Percentiles rank a stretch among this genome's conserved stretches.
Conservation (phyloP, 2,888 invertebrate genomes). For the Dermolepida albohirtum region DNA sequence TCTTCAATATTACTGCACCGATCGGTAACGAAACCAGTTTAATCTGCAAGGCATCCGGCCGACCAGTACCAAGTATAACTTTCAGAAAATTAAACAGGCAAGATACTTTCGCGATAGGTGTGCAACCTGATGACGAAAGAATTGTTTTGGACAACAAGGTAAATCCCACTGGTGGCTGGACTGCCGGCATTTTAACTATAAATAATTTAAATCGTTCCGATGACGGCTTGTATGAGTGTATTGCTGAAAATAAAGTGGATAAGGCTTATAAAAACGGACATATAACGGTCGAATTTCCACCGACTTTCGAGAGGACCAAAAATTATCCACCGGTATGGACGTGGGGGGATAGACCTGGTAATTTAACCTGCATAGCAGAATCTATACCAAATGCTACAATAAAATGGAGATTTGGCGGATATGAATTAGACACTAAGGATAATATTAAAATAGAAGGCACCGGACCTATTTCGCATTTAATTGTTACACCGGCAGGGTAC, state of each 20-base stretch:
- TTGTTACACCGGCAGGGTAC: slow-evolving; percentile 71
- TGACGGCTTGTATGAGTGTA: slow-evolving; percentile 90
- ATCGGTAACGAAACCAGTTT: slow-evolving; percentile 74
- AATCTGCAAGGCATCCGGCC: slow-evolving; percentile 82
- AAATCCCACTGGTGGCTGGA: slow-evolving; percentile 70
- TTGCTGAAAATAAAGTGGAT: slow-evolving; percentile 83
- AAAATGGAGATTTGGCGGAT: slow-evolving; percentile 76
- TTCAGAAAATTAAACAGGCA: slow-evolving; percentile 80
- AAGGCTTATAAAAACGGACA: slow-evolving; percentile 81
- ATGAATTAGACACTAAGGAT: slow-evolving; percentile 64
- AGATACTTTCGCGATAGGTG: slow-evolving; percentile 72
- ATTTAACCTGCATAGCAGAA: slow-evolving; percentile 89
- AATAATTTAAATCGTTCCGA: slow-evolving; percentile 75
- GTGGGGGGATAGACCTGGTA: slow-evolving; percentile 84
- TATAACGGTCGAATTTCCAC: slow-evolving; percentile 84
- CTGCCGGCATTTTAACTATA: slow-evolving; percentile 77
- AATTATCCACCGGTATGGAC: slow-evolving; percentile 82
- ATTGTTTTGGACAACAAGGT: slow-evolving; percentile 72
- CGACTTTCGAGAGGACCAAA: slow-evolving; percentile 80
- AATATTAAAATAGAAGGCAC: slow-evolving; percentile 73
- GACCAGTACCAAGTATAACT: slow-evolving; percentile 83
- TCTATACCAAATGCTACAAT: slow-evolving; percentile 92
- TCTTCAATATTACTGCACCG: slow-evolving; percentile 77
- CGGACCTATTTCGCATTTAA: slow-evolving; percentile 79
- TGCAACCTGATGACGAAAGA: slow-evolving; percentile 75